Base-by-base conservation (phyloP, 2,797 vertebrate genomes). In the Oophaga sylvatica region DNA sequence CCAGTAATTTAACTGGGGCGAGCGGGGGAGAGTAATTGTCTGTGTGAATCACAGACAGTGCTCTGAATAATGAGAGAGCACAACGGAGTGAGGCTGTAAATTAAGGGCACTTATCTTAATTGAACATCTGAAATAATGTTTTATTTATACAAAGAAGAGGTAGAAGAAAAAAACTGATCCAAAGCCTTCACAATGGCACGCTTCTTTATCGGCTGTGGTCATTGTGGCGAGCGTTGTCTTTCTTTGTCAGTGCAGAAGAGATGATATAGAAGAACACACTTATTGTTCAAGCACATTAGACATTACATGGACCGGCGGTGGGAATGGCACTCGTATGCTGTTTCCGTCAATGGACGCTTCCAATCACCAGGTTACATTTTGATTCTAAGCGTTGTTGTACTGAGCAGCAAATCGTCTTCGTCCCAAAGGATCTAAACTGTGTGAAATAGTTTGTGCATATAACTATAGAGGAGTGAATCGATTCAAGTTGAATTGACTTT, bases 91-190 rank as follows among this genome's bases (percentile, higher is more conserved):
- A 94, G 93, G 92, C 94, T 95, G 95, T 95, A 96, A 96, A 96
- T 96, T 95, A 96, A 95, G 91, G 86, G 90, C 95, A 95, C 94
- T 97, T 96, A 95, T 94, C 95, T 96, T 96, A 96, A 96, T 93
- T 95, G 93, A 96, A 96, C 92, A 94, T 93, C 91, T 93, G 92
- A 96, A 96, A 95, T 96, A 94, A 95, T 95, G 93, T 94, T 95
- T 94, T 96, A 95, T 96, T 96, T 95, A 94, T 94, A 95, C 92
- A 95, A 94, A 94, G 92, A 90, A 93, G 95, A 94, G 91, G 92
- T 94, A 91, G 93, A 88, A 92, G 92, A 93, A 92, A 93, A 87
- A 95, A 95, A 94, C 89, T 85, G 81, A 86, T 90, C 71, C 60
- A 83, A 92, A 90, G 68, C 83, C 81, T 0, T 71, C 90, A 19